Evolutionary conservation across 2,888 invertebrate species (phyloP).

Genomic region (Pristionchus fissidentatus): DNA sequence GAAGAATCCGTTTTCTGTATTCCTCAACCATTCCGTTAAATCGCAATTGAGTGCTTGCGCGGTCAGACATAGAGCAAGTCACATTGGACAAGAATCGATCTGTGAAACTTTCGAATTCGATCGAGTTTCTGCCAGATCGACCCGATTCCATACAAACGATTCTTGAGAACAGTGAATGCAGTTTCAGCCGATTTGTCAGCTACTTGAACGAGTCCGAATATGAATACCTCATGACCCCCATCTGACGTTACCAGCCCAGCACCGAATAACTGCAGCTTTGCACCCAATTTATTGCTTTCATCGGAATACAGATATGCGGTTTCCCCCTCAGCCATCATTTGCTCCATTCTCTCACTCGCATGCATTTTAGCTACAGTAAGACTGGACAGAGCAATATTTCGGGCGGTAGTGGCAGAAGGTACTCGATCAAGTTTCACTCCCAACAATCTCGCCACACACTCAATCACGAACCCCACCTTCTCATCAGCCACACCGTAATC

Average conservation of each 20-base stretch:
- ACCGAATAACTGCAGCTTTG: slow-evolving; percentile 23
- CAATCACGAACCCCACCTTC: neutral
- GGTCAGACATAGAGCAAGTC: slow-evolving; percentile 14
- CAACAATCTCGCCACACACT: neutral
- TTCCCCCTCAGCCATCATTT: neutral
- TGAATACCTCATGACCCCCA: slow-evolving; percentile 12
- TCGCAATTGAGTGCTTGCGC: too few relatives aligned
- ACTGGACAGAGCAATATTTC: neutral
- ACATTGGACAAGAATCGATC: neutral
- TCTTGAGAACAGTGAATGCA: neutral
- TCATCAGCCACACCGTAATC: slow-evolving; percentile 23
- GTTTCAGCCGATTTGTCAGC: slow-evolving; percentile 25
- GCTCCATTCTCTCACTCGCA: neutral
- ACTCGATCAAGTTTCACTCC: slow-evolving; percentile 1
- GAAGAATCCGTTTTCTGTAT: neutral
- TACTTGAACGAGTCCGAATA: slow-evolving; percentile 14
- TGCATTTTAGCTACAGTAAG: neutral
- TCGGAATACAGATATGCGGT: neutral
- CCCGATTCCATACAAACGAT: neutral
- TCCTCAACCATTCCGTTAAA: neutral
- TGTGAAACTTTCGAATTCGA: neutral
- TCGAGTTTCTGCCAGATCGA: neutral
- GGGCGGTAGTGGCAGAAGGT: slow-evolving; percentile 1
- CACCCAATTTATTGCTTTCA: neutral
- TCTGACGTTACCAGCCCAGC: slow-evolving; percentile 1